Percentiles rank a stretch among this genome's conserved stretches.
phyloP scores from a whole-genome alignment of 2,113 vertebrate species.

The Paedocypris sp. region DNA sequence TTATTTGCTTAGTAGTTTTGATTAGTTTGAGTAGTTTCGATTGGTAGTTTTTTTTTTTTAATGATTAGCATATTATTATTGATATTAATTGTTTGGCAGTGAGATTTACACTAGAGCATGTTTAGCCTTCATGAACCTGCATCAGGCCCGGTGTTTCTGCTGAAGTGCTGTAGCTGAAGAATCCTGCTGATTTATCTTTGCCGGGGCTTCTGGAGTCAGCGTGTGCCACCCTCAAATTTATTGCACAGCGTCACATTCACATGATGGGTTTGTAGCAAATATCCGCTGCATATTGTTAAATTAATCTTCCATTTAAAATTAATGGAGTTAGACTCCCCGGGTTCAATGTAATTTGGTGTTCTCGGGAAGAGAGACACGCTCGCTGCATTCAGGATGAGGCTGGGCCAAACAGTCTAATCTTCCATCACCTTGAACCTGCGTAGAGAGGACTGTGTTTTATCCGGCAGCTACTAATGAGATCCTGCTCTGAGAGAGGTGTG shows the following conservation, averaged over 20 bases:
- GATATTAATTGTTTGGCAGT: no score
- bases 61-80: no score
- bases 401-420: conserved; percentile 93
- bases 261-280: conserved; percentile 99
- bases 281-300: conserved; percentile 99
- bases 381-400: conserved; percentile 85
- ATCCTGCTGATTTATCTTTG: conserved; percentile 85
- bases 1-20: no score
- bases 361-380: conserved; percentile 76
- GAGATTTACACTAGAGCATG: no score
- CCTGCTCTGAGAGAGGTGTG: conserved; percentile 68
- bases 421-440: conserved; percentile 98
- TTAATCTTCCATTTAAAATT: conserved; percentile 99
- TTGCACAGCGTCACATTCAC: conserved; percentile 95
- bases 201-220: conserved; percentile 69
- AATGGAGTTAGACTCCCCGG: conserved; percentile 99
- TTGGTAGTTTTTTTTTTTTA: no score
- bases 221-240: conserved; percentile 82
- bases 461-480: conserved; percentile 95
- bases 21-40: no score
- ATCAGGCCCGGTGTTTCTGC: conserved; percentile 44
- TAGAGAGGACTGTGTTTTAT: conserved; percentile 89
- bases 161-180: conserved; percentile 80
- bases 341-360: conserved; percentile 99
- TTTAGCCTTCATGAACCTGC: background rate